Evolutionary conservation across 2,888 invertebrate genomes (phyloP).

Genomic region (Limnephilus auricula): DNA sequence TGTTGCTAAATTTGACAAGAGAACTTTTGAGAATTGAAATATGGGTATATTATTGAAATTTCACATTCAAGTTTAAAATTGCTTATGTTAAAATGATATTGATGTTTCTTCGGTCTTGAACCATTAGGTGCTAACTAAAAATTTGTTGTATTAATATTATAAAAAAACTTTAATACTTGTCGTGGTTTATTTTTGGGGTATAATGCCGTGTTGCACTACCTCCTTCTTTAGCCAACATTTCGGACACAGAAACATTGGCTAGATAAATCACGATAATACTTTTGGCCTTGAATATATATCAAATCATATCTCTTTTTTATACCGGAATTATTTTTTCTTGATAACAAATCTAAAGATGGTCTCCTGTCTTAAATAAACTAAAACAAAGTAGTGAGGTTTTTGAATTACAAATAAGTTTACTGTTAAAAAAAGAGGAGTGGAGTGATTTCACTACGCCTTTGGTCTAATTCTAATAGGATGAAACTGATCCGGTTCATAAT

Average conservation of each 20-base stretch:
- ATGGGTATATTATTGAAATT: background rate
- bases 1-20: background rate
- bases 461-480: background rate
- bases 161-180: background rate
- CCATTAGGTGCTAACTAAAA: background rate
- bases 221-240: too few relatives aligned
- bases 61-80: background rate
- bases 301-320: background rate
- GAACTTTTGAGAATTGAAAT: background rate
- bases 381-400: background rate
- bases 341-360: background rate
- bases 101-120: background rate
- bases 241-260: too few relatives aligned
- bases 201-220: too few relatives aligned
- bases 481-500: background rate
- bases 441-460: background rate
- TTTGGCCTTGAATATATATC: too few relatives aligned
- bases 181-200: too few relatives aligned
- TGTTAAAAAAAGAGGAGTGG: background rate
- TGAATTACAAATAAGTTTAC: background rate
- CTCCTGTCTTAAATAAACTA: background rate
- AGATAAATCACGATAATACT: too few relatives aligned
- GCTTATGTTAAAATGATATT: background rate
- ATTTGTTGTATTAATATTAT: background rate
- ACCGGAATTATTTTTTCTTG: background rate